A percentile compares a stretch with the other conserved stretches of the same genome.
phyloP scores from a whole-genome alignment of 2,888 invertebrate species.

The Tetheella fluctuosa region DNA sequence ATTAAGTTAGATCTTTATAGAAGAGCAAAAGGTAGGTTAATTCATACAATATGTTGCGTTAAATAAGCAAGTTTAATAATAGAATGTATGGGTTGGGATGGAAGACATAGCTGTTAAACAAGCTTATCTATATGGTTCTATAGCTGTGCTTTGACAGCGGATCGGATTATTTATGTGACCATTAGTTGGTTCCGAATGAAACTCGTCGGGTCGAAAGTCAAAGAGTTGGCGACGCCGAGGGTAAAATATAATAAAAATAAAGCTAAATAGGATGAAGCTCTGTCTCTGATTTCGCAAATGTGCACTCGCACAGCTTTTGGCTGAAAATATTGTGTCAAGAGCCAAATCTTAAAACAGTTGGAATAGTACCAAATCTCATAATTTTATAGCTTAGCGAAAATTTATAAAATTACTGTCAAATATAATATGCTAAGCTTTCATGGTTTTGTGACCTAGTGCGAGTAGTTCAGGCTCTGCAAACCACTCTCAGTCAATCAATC shows the following conservation, averaged over 20 bases:
- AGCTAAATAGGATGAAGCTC: slow-evolving; percentile 21
- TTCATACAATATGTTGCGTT: slow-evolving; percentile 1
- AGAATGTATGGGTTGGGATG: not conserved
- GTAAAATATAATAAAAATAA: slow-evolving; percentile 29
- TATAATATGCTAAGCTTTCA: too few relatives aligned
- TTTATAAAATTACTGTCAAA: too few relatives aligned
- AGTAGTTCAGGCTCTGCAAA: too few relatives aligned
- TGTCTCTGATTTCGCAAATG: slow-evolving; percentile 22
- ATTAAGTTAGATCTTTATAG: not conserved
- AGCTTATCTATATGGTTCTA: not conserved
- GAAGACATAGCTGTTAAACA: slow-evolving; percentile 1
- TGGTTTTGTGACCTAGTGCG: too few relatives aligned
- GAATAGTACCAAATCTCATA: slow-evolving; percentile 42
- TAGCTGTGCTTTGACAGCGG: slow-evolving; percentile 11
- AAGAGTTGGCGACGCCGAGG: slow-evolving; percentile 26
- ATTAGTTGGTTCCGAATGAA: not conserved
- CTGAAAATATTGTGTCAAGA: slow-evolving; percentile 46
- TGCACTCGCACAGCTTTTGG: slow-evolving; percentile 46
- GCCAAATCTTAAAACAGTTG: slow-evolving; percentile 59
- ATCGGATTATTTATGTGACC: not conserved
- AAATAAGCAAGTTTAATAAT: not conserved
- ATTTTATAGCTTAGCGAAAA: slow-evolving; percentile 17
- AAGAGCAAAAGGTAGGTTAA: not conserved
- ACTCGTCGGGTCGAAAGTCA: slow-evolving; percentile 16
- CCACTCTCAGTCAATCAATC: too few relatives aligned